A percentile compares a stretch with the other conserved stretches of the same genome.
Evolutionary conservation across 2,888 invertebrate genomes (phyloP).

Genomic region (Neocrepidodera transversa): DNA sequence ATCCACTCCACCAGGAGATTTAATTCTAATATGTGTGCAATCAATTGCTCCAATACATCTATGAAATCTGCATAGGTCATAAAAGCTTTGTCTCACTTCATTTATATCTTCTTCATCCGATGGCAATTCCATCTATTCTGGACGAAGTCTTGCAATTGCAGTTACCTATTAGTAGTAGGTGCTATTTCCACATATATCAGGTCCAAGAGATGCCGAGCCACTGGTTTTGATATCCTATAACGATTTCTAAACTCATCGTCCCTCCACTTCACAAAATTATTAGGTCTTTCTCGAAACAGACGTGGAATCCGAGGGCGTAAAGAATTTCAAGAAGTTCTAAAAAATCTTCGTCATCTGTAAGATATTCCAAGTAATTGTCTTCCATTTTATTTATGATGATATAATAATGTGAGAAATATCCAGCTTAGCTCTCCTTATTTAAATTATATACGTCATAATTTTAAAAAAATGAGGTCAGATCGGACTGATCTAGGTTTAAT

Average conservation of each 20-base stretch:
- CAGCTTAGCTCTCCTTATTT: too few relatives aligned
- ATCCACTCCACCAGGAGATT: conserved; percentile 7
- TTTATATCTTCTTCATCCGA: neutral
- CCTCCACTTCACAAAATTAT: neutral
- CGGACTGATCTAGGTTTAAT: too few relatives aligned
- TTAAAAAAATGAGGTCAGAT: too few relatives aligned
- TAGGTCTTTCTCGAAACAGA: neutral
- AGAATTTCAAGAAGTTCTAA: too few relatives aligned
- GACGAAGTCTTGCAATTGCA: neutral
- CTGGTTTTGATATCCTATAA: neutral
- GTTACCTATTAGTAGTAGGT: neutral
- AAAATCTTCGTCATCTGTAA: too few relatives aligned
- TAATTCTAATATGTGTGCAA: neutral
- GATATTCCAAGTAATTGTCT: too few relatives aligned
- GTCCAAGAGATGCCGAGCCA: neutral
- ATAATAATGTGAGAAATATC: too few relatives aligned
- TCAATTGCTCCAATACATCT: conserved; percentile 3
- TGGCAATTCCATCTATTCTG: conserved; percentile 4
- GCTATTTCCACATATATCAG: neutral
- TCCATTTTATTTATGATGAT: too few relatives aligned
- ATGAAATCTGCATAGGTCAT: neutral
- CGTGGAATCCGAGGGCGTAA: too few relatives aligned
- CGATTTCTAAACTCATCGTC: neutral
- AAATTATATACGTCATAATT: too few relatives aligned
- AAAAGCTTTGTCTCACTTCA: conserved; percentile 1